Conservation (phyloP, 2,797 vertebrate species). For the Pipistrellus nathusii region DNA sequence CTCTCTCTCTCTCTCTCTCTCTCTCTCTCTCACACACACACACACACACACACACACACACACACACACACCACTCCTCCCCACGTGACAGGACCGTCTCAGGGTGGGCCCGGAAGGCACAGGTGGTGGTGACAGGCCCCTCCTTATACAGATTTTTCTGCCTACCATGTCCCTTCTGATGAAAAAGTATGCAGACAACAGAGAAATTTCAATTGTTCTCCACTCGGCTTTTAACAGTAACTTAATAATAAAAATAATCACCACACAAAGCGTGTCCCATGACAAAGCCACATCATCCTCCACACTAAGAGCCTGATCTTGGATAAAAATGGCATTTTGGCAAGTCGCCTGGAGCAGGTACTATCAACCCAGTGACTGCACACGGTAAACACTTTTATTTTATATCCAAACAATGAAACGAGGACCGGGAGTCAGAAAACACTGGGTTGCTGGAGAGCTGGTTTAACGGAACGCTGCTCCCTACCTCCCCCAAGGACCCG, state of each 20-base stretch:
- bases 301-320: not conserved
- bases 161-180: not conserved
- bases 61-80: not conserved
- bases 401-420: not conserved
- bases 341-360: not conserved
- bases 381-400: not conserved
- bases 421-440: not conserved
- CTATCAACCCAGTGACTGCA: not conserved
- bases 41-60: too few species aligned
- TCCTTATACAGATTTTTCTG: not conserved
- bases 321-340: not conserved
- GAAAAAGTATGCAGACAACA: not conserved
- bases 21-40: too few species aligned
- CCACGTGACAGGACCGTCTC: not conserved
- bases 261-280: not conserved
- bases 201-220: not conserved
- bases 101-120: not conserved
- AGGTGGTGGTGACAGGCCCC: not conserved
- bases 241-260: not conserved
- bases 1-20: too few species aligned
- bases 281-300: not conserved
- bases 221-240: not conserved
- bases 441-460: not conserved
- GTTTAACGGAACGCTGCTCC: not conserved
- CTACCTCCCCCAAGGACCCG: not conserved